phyloP scores from a whole-genome alignment of 2,888 invertebrate species.

The Himalopsyche anomala region DNA sequence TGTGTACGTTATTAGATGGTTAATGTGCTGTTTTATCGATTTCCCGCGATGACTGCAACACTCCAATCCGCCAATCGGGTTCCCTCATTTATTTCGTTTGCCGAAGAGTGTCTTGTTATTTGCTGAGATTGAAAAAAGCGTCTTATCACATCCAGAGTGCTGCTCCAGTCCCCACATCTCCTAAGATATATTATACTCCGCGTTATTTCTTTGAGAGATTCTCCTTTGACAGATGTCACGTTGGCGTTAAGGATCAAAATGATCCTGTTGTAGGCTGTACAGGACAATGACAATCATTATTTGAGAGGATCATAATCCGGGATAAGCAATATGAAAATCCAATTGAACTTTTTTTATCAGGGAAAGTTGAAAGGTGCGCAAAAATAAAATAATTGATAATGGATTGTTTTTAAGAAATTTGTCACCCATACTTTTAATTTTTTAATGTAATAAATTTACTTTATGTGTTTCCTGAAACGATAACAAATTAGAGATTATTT shows the following conservation, averaged over 20 bases:
- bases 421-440: too few species aligned
- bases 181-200: not conserved
- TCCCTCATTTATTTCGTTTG: constrained; percentile 45
- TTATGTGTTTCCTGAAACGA: too few species aligned
- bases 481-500: too few species aligned
- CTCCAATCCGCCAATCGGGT: constrained; percentile 6
- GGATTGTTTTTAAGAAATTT: too few species aligned
- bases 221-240: constrained; percentile 1
- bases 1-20: too few species aligned
- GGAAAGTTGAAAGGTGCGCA: not conserved
- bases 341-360: not conserved
- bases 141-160: constrained; percentile 58
- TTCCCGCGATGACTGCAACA: constrained; percentile 14
- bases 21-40: not conserved
- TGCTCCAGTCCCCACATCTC: not conserved
- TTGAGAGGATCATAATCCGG: not conserved
- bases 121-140: constrained; percentile 63
- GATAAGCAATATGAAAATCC: not conserved
- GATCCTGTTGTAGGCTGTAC: constrained; percentile 4
- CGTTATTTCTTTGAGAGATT: not conserved
- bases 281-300: not conserved
- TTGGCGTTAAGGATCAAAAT: constrained; percentile 4
- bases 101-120: constrained; percentile 39
- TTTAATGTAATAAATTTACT: too few species aligned
- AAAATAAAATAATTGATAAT: not conserved